Evolutionary conservation across 1,140 invertebrate species (phyloP).

Genomic region (Coboldia fuscipes): DNA sequence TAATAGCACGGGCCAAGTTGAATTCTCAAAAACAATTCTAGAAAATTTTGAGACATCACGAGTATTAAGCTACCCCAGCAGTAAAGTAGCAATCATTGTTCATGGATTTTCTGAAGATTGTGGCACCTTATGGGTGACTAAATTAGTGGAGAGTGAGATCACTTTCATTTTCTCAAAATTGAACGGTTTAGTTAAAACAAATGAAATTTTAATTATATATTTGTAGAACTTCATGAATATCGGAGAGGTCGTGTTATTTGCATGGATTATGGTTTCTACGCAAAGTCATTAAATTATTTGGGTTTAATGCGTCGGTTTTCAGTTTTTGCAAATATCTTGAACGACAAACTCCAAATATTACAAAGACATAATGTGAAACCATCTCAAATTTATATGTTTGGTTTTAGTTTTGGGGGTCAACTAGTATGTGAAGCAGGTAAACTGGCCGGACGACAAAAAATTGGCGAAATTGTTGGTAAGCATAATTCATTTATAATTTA

Average conservation of each 20-base stretch:
- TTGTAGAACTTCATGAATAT: slow-evolving; percentile 13
- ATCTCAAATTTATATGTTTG: slow-evolving; percentile 13
- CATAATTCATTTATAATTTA: not conserved
- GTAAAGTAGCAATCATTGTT: too few relatives aligned
- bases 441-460: slow-evolving; percentile 7
- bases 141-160: too few relatives aligned
- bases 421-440: slow-evolving; percentile 13
- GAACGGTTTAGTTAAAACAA: too few relatives aligned
- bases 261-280: slow-evolving; percentile 13
- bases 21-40: too few relatives aligned
- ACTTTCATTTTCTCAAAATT: too few relatives aligned
- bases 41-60: too few relatives aligned
- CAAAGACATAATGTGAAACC: slow-evolving; percentile 12
- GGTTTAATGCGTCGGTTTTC: slow-evolving; percentile 13
- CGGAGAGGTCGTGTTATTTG: slow-evolving; percentile 17
- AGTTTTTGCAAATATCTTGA: slow-evolving; percentile 9
- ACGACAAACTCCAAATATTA: slow-evolving; percentile 8
- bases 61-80: too few relatives aligned
- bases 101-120: too few relatives aligned
- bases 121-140: too few relatives aligned
- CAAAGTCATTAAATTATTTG: slow-evolving; percentile 10
- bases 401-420: slow-evolving; percentile 18
- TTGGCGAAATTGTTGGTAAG: slow-evolving; percentile 11
- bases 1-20: too few relatives aligned
- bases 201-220: not conserved